phyloP scores from a whole-genome alignment of 2,888 invertebrate genomes.

The Alloplasta piceator region DNA sequence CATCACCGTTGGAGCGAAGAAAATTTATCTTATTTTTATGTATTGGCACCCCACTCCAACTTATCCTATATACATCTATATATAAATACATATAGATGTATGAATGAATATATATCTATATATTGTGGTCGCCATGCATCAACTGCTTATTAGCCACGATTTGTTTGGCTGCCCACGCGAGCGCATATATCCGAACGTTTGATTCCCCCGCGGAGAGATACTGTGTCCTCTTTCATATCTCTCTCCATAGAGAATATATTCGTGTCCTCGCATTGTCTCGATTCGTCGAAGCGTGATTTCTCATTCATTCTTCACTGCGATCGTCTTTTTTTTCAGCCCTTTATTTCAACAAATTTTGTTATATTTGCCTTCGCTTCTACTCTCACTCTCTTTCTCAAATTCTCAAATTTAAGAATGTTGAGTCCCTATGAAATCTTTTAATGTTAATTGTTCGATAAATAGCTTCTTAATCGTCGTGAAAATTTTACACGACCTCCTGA shows the following conservation, averaged over 20 bases:
- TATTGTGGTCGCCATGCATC: slow-evolving; percentile 73
- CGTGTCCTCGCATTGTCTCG: slow-evolving; percentile 53
- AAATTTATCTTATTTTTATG: slow-evolving; percentile 81
- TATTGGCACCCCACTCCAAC: slow-evolving; percentile 76
- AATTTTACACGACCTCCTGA: no score
- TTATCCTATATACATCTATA: slow-evolving; percentile 33
- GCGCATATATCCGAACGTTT: slow-evolving; percentile 45
- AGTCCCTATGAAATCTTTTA: no score
- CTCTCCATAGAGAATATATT: slow-evolving; percentile 3
- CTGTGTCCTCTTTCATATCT: slow-evolving; percentile 10
- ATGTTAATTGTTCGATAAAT: no score
- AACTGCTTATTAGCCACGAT: slow-evolving; percentile 79
- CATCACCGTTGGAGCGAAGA: slow-evolving; percentile 78
- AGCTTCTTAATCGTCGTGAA: no score
- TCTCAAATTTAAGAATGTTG: background rate
- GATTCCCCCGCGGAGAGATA: slow-evolving; percentile 36
- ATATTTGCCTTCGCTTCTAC: background rate
- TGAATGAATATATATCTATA: slow-evolving; percentile 25
- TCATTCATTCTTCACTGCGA: slow-evolving; percentile 32
- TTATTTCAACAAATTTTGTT: slow-evolving; percentile 1
- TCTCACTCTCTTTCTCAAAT: background rate
- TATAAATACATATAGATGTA: slow-evolving; percentile 9
- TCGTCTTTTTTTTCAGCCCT: background rate
- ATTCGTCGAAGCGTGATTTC: slow-evolving; percentile 63
- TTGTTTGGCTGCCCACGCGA: slow-evolving; percentile 75